Base-by-base conservation (phyloP, 2,113 vertebrate genomes). In the Tapirus terrestris region DNA sequence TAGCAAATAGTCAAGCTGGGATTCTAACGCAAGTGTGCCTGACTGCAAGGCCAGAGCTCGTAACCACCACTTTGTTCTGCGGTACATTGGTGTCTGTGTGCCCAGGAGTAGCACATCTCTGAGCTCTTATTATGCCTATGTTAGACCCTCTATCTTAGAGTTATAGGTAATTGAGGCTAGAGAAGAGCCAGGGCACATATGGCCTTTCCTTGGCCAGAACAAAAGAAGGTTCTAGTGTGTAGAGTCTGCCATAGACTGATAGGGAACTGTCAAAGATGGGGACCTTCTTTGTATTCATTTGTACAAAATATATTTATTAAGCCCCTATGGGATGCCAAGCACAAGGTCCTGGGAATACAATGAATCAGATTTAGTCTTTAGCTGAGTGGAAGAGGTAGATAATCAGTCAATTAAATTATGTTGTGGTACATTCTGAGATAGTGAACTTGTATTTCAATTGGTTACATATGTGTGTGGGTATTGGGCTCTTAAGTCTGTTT, bases 1-100 rank as follows among this genome's bases (percentile, higher is more conserved):
- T 88, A 51, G 39, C 70, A 95, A 87, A 61, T 61, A 27, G 58
- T 39, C 79, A 81, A 93, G 65, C 63, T 51, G 60, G 51, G 76
- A 12, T 63, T 81, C 67, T 39, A 65, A 80, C 17, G 18, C 56
- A 48, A 25, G 43, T 39, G 8, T 48, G 33, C 17, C 65, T 45
- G 33, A 43, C 58, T 16, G 48, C 45, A 96, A 85, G 90, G n/a
- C 33, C 56, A 63, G 97, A 97, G 87, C 89, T 58, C 20, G 63
- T 58, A 39, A 18, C 33, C 10, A 45, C 48, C 2, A 8, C 56
- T 67, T 93, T 45, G 51, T 65, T 60, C 17, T 45, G 45, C 36
- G 63, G 21, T 65, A 16, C 39, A 1, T 18, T 77, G 56, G 36
- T 72, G 20, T 79, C 25, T 92, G 31, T 73, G 36, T n/a, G 31